Percentiles rank a stretch among this genome's conserved stretches.
Conservation (phyloP, 1,140 invertebrate species). For the Drosophila suzukii region DNA sequence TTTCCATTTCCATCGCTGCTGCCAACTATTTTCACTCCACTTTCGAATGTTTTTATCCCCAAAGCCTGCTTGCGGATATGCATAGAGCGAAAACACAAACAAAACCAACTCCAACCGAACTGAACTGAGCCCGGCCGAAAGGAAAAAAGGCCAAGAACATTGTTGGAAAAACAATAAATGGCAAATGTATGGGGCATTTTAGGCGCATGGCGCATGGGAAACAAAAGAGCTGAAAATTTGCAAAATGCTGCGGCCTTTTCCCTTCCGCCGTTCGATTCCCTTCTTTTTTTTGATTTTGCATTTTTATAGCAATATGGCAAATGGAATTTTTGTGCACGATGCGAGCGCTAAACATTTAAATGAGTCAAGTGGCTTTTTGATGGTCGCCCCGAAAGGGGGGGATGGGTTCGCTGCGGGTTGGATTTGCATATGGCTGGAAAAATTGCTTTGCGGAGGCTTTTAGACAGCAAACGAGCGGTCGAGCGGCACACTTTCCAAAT, state of each 20-base stretch:
- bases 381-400: conserved; percentile 22
- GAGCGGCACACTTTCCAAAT: conserved; percentile 25
- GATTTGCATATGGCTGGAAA: conserved; percentile 67
- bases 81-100: conserved; percentile 57
- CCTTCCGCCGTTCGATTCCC: conserved; percentile 11
- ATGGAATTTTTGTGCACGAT: conserved; percentile 65
- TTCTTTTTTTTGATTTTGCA: conserved; percentile 53
- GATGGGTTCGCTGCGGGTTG: conserved; percentile 18
- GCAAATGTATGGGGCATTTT: conserved; percentile 80
- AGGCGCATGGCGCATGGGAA: conserved; percentile 61
- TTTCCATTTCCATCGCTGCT: conserved; percentile 17
- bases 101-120: conserved; percentile 30
- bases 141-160: conserved; percentile 55
- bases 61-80: conserved; percentile 81
- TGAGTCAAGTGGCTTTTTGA: conserved; percentile 72
- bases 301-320: conserved; percentile 80
- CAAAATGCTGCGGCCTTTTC: conserved; percentile 55
- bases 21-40: conserved; percentile 76
- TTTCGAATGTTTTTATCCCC: conserved; percentile 80
- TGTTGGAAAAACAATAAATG: conserved; percentile 82
- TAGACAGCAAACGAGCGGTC: conserved; percentile 10
- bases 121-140: conserved; percentile 11
- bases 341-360: conserved; percentile 71
- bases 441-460: conserved; percentile 36
- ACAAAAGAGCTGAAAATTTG: conserved; percentile 77